Evolutionary conservation across 1,140 invertebrate species (phyloP).

Genomic region (Saccostrea glomerata): DNA sequence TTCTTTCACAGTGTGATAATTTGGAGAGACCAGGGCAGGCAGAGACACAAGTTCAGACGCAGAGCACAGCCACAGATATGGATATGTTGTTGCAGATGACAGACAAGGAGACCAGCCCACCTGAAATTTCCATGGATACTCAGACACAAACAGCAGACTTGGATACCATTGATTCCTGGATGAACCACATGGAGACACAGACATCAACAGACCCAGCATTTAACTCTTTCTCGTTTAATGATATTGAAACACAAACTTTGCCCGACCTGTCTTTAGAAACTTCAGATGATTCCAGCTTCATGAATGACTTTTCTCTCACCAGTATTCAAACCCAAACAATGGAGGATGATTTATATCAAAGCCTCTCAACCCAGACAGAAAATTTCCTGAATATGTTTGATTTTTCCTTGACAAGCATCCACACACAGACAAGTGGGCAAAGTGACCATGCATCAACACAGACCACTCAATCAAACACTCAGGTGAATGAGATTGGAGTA

Average conservation of each 20-base stretch:
- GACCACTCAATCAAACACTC: slow-evolving; percentile 13
- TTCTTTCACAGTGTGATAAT: slow-evolving; percentile 31
- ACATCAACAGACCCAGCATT: slow-evolving; percentile 38
- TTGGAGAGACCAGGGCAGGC: not conserved
- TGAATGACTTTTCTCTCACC: slow-evolving; percentile 19
- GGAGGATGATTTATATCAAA: not conserved
- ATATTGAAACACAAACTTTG: slow-evolving; percentile 51
- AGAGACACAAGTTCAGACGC: slow-evolving; percentile 41
- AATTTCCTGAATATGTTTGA: slow-evolving; percentile 32
- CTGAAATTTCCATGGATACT: slow-evolving; percentile 20
- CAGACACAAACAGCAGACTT: slow-evolving; percentile 45
- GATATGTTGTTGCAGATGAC: slow-evolving; percentile 39
- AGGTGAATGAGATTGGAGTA: slow-evolving; percentile 30
- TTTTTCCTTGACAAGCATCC: slow-evolving; percentile 22
- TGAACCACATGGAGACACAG: slow-evolving; percentile 52
- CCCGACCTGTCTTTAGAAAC: not conserved
- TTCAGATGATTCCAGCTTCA: not conserved
- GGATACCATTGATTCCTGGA: slow-evolving; percentile 42
- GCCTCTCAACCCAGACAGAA: slow-evolving; percentile 13
- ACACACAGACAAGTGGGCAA: slow-evolving; percentile 34
- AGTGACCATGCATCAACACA: slow-evolving; percentile 33
- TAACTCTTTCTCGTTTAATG: slow-evolving; percentile 35
- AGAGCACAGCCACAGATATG: slow-evolving; percentile 30
- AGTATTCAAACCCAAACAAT: slow-evolving; percentile 37
- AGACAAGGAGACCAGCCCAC: not conserved